Evolutionary conservation across 2,888 invertebrate species (phyloP), one percentile per base, ranked within the genome.

Genomic region (Poecilus cupreus): DNA sequence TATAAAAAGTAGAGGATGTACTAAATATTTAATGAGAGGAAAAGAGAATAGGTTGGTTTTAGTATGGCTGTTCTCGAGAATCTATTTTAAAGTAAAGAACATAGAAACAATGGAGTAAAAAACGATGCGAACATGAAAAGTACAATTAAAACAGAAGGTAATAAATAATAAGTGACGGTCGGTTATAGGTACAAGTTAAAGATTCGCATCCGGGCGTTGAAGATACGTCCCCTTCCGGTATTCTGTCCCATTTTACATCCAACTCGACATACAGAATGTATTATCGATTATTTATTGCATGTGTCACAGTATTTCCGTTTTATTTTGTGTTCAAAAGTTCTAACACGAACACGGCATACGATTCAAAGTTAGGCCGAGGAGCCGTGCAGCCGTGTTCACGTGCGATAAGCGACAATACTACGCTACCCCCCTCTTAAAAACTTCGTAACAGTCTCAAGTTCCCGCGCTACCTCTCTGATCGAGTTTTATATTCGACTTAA

Each of bases 261-360:
- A 39, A 75, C 76, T 11, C 70, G 43, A 80, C 51, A 32, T 75
- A 54, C 72, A 80, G 70, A 68, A 80, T 70, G 72, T 80, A 49
- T 64, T 70, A 80, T 80, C 57, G 80, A 80, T 72, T 80, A 80
- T 80, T 80, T 80, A 80, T 80, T 80, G 72, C 72, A 80, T 26
- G 72, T 80, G 80, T 80, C 80, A 80, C 54, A 16, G 70, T 57
- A 64, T 72, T 37, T 80, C 80, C 80, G 80, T 57, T 80, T 72
- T 68, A 68, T 79, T 68, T 79, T 68, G 49, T 49, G 49, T 51
- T 46, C 51, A 79, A 79, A 79, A 79, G 49, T 79, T 51, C 68
- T 70, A 70, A 68, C 79, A 68, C 78, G 78, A 78, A 78, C 68
- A 68, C 43, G 72, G 8, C 22, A 11, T 60, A 60, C 70, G n/a